Base-by-base conservation (phyloP, 2,888 invertebrate species). In the Nudaria mundana region DNA sequence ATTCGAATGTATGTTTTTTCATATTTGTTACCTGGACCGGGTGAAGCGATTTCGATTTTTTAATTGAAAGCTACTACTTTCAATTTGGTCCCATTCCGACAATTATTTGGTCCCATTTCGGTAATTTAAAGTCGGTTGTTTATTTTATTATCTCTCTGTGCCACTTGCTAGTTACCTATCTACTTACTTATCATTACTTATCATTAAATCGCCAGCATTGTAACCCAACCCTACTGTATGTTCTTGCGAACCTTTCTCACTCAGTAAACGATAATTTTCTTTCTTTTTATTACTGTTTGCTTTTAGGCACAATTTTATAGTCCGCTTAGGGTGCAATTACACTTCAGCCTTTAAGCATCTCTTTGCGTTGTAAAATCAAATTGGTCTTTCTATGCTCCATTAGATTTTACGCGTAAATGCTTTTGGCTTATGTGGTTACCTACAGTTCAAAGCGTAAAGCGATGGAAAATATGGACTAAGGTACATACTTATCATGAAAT, bases 261-360 rank as follows among this genome's bases (percentile, higher is more conserved):
- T 63, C 63, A 61, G 63, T 68, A 67, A 76, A 72, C 72, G 73
- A 73, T 73, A 69, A 73, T 78, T 76, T 74, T 72, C 70, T 67
- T 71, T 68, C 63, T 73, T 77, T 80, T 80, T 80, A 81, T 79
- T 75, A 70, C 78, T 69, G 68, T 81, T 79, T 80, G 80, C 80
- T 81, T 80, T 81, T 80, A 81, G 80, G 75, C 78, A 62, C 76
- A 66, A 71, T 74, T 81, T 79, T 76, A 80, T 78, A 71, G 69
- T 51, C 59, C 50, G 61, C 56, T 46, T 59, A 48, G 56, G 52
- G 55, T 66, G 63, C 78, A 77, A 77, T 79, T 76, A 75, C 63
- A 63, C 46, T 32, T 47, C 39, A 50, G 47, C 44, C 55, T 54
- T 55, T 45, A 53, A 37, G 40, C 37, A 36, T 37, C 49, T 45